These are phyloP conservation scores for Diarsia mendica DNA, from an alignment of 2,888 invertebrate species.

Conservation along the genomic window DNA sequence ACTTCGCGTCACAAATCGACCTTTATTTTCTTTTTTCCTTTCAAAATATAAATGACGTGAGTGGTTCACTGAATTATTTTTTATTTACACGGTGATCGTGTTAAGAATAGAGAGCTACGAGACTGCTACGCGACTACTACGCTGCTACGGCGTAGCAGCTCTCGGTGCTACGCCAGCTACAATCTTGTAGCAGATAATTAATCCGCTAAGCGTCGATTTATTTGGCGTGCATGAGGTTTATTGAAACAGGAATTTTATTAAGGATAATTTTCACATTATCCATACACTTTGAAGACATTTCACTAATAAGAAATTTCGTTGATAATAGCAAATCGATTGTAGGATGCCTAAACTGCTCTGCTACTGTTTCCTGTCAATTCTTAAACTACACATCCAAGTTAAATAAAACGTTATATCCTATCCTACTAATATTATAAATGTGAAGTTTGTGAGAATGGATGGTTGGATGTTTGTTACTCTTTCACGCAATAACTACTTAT, in stretches of 20 bases:
- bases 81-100: constrained; percentile 28
- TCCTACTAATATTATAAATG: too few species aligned
- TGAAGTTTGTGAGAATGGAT: too few species aligned
- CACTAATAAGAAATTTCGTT: not conserved
- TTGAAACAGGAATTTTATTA: constrained; percentile 15
- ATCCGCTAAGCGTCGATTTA: constrained; percentile 8
- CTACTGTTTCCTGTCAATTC: not conserved
- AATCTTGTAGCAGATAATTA: not conserved
- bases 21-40: constrained; percentile 59
- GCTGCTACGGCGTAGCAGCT: constrained; percentile 47
- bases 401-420: too few species aligned
- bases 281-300: not conserved
- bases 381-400: not conserved
- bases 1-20: constrained; percentile 62
- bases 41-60: constrained; percentile 49
- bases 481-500: too few species aligned
- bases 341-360: not conserved
- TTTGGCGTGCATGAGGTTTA: not conserved
- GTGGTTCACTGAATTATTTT: constrained; percentile 42
- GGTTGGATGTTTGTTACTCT: too few species aligned
- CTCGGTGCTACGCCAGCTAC: constrained; percentile 7
- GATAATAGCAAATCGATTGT: not conserved
- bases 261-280: not conserved
- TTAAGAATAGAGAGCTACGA: constrained; percentile 25
- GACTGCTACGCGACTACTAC: constrained; percentile 25